Base-by-base conservation (phyloP, 2,797 vertebrate species). In the Labeo calbasu region DNA sequence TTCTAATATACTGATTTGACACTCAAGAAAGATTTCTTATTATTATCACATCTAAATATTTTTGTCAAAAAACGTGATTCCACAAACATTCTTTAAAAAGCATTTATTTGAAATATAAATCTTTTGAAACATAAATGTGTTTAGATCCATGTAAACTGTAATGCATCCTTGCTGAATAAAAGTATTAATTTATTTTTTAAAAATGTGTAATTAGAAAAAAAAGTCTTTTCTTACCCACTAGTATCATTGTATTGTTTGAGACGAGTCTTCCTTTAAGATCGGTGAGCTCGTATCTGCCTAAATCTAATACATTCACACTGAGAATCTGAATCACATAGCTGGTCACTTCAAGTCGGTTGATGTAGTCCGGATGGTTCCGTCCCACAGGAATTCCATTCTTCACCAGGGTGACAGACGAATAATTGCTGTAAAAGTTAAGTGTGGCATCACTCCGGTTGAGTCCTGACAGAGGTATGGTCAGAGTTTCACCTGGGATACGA, bases 301-400 rank as follows among this genome's bases (percentile, higher is more conserved):
- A 78, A 71, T 94, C 94, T 6, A 72, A 91, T 53, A 25, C 23
- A 84, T 92, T 94, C 21, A 93, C 91, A 0, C 88, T 14, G 8
- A 1, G 72, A 66, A 94, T 88, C 61, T 89, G 83, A 3, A 94
- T 92, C 0, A 25, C 57, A 9, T 0, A 10, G 15, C 15, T 7
- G 40, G 61, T 28, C 10, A 86, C 48, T 43, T 17, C 23, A 28
- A 94, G 87, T 4, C 93, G 90, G 73, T 88, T 84, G 28, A 65
- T 86, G 72, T 92, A 93, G n/a, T 91, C 83, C 0, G 77, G 23
- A 4, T 90, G 4, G 21, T 87, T 79, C 51, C 87, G 90, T 17
- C 79, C 77, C 55, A 91, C 84, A 1, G 6, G n/a, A 4, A 82
- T 59, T 7, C 94, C 93, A 0, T 81, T 51, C 0, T 2, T 51